Conservation (phyloP, 2,888 invertebrate genomes). For the Cheilosia soror region DNA sequence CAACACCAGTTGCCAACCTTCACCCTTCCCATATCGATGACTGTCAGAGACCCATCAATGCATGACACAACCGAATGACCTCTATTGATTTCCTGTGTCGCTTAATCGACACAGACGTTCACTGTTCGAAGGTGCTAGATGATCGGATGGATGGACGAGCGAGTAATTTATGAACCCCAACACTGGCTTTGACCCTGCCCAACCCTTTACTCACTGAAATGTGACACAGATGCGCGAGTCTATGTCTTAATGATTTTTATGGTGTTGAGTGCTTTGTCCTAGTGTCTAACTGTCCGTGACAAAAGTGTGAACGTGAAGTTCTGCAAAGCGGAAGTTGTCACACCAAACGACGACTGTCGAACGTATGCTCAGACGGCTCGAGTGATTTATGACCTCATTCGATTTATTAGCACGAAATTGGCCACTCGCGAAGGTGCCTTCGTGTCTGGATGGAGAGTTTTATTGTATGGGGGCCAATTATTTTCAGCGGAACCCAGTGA, state of each 20-base stretch:
- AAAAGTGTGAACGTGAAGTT: conserved; percentile 75
- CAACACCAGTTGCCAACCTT: conserved; percentile 57
- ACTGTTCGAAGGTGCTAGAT: conserved; percentile 64
- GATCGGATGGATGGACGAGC: conserved; percentile 60
- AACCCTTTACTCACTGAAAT: conserved; percentile 69
- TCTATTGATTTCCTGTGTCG: conserved; percentile 73
- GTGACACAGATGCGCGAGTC: conserved; percentile 72
- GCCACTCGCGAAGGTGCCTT: conserved; percentile 39
- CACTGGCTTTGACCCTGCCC: conserved; percentile 68
- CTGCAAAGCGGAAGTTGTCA: conserved; percentile 74
- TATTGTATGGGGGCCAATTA: conserved; percentile 67
- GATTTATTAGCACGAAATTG: conserved; percentile 70
- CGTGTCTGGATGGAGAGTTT: conserved; percentile 50
- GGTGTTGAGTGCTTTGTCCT: conserved; percentile 74
- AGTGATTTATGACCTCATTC: conserved; percentile 66
- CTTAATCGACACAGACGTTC: conserved; percentile 64
- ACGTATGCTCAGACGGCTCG: conserved; percentile 10
- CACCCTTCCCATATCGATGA: conserved; percentile 17
- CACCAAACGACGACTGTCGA: conserved; percentile 24
- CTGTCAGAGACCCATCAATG: conserved; percentile 54
- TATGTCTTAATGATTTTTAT: conserved; percentile 75
- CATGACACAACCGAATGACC: conserved; percentile 70
- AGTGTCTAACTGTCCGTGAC: conserved; percentile 71
- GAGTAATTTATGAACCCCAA: conserved; percentile 70
- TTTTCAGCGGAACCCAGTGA: conserved; percentile 53